These are phyloP conservation scores for Cardiocondyla obscurior DNA, from an alignment of 1,140 invertebrate genomes.

Conservation along the genomic window DNA sequence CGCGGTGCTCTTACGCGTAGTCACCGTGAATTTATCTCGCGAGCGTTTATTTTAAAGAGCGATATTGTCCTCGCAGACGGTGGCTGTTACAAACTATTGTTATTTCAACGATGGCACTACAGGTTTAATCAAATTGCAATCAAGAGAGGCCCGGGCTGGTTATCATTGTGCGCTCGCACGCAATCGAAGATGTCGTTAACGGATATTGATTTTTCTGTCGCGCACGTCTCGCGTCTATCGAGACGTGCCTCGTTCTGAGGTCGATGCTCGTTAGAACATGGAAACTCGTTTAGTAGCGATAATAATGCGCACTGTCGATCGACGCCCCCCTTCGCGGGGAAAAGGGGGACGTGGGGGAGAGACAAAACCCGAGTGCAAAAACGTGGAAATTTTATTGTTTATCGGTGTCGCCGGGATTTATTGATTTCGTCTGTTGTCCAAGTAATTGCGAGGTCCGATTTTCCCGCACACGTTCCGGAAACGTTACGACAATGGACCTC, in stretches of 20 bases:
- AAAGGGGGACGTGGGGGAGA: too few relatives aligned
- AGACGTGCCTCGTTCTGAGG: constrained; percentile 23
- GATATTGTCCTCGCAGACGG: background rate
- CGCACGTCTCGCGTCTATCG: constrained; percentile 26
- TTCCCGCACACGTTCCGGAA: too few relatives aligned
- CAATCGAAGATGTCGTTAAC: constrained; percentile 56
- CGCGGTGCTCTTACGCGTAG: background rate
- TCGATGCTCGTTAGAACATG: constrained; percentile 56
- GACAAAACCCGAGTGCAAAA: background rate
- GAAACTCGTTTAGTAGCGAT: constrained; percentile 63
- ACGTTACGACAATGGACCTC: background rate
- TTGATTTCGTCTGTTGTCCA: background rate
- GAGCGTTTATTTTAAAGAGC: background rate
- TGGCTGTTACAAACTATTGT: background rate
- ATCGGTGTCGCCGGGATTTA: background rate
- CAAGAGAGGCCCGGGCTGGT: background rate
- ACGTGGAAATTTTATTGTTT: background rate
- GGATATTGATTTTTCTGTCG: constrained; percentile 54
- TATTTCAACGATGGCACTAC: background rate
- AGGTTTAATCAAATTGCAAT: constrained; percentile 1
- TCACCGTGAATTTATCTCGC: background rate
- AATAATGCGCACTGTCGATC: constrained; percentile 59
- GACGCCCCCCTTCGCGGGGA: background rate
- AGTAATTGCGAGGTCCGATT: background rate
- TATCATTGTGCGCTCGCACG: background rate